phyloP scores from a whole-genome alignment of 2,888 invertebrate species.

The Drosophila mercatorum region DNA sequence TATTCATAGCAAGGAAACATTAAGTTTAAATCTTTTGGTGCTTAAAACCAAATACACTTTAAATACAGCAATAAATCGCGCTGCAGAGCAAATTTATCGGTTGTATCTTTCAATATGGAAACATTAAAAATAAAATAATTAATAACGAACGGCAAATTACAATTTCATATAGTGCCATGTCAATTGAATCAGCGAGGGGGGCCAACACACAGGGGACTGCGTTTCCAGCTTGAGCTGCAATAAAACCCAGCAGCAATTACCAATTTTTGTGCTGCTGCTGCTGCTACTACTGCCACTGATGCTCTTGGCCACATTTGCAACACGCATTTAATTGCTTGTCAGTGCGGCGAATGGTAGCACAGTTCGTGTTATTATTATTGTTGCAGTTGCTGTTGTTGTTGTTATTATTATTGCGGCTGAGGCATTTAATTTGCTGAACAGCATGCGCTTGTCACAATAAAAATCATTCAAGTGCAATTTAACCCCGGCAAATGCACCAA shows the following conservation, averaged over 20 bases:
- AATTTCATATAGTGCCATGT: constrained; percentile 53
- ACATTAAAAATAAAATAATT: constrained; percentile 61
- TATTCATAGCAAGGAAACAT: too few relatives aligned
- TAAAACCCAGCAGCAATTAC: constrained; percentile 65
- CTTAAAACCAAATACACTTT: constrained; percentile 9
- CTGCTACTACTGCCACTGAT: constrained; percentile 15
- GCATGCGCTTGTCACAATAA: constrained; percentile 75
- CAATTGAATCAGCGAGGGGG: constrained; percentile 55
- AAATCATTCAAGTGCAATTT: constrained; percentile 75
- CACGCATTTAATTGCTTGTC: constrained; percentile 76
- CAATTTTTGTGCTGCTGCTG: constrained; percentile 53
- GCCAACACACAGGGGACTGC: not conserved
- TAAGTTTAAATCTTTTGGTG: too few relatives aligned
- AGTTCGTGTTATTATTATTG: constrained; percentile 28
- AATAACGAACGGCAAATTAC: constrained; percentile 66
- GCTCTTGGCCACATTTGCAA: constrained; percentile 63
- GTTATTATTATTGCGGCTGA: constrained; percentile 52
- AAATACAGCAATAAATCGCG: constrained; percentile 35
- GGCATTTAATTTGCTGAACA: constrained; percentile 72
- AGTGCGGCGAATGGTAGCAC: constrained; percentile 38
- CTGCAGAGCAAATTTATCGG: constrained; percentile 35
- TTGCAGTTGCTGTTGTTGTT: constrained; percentile 33
- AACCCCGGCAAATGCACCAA: constrained; percentile 31
- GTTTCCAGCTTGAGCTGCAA: constrained; percentile 55
- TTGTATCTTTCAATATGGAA: constrained; percentile 35